Base-by-base conservation (phyloP, 1,140 invertebrate species). In the Macrosteles quadrilineatus region DNA sequence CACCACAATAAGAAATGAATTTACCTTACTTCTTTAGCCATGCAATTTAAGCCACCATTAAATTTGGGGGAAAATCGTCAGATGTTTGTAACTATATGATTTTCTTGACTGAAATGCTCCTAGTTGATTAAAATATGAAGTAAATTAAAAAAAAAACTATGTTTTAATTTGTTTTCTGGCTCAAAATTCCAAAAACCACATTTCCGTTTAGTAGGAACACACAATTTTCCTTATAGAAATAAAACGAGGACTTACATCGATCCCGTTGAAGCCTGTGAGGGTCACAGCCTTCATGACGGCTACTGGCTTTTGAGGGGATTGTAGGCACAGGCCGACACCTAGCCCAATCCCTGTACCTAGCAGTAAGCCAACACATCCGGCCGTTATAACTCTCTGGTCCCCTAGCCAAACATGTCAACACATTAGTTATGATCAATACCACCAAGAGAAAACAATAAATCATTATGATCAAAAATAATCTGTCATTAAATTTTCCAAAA, bases 201-300 rank as follows among this genome's bases (percentile, higher is more conserved):
- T n/a, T n/a, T n/a, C n/a, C n/a, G n/a, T n/a, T n/a, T n/a, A n/a
- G n/a, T n/a, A n/a, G n/a, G n/a, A n/a, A n/a, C n/a, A n/a, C n/a
- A n/a, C n/a, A n/a, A n/a, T n/a, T n/a, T n/a, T n/a, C n/a, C n/a
- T n/a, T n/a, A n/a, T n/a, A n/a, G n/a, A n/a, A 36, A 36, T 36
- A 36, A 36, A 69, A 67, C 9, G 68, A 74, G 70, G 55, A 73
- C 76, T 76, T 81, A 86, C 85, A 77, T 87, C 85, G 43, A 82
- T 75, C 65, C 85, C 86, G 68, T 80, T 76, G 73, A 86, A 87
- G 72, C 78, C 78, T 65, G 80, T 81, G 74, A 84, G 85, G 70
- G 84, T 81, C 21, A 86, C 74, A 55, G 85, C 82, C 79, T 82
- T 84, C 80, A 87, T 84, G 65, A 80, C 77, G 68, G 81, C 79